phyloP scores from a whole-genome alignment of 2,113 vertebrate species.

The Python bivittatus region DNA sequence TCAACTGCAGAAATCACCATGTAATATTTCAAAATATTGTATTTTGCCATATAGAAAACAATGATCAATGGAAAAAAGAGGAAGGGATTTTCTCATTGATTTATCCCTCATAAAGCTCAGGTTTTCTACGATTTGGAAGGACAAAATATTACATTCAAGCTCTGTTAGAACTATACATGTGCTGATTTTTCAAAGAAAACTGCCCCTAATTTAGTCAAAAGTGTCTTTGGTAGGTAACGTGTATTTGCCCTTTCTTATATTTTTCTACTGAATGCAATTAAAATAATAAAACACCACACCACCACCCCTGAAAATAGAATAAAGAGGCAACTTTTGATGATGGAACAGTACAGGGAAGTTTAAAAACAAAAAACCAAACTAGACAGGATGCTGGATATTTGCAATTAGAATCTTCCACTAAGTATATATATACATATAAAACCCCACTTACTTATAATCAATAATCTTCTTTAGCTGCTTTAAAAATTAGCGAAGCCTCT shows the following conservation, averaged over 20 bases:
- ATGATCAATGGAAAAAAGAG: conserved; percentile 37
- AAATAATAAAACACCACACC: conserved; percentile 1
- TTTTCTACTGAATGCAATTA: conserved; percentile 45
- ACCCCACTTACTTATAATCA: neutral
- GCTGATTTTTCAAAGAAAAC: conserved; percentile 16
- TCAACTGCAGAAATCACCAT: conserved; percentile 45
- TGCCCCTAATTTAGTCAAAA: neutral
- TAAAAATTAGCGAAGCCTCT: neutral
- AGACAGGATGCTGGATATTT: neutral
- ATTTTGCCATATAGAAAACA: conserved; percentile 52
- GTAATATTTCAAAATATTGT: conserved; percentile 44
- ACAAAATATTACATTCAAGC: conserved; percentile 31
- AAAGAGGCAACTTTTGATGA: neutral
- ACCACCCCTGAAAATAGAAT: neutral
- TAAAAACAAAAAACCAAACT: neutral
- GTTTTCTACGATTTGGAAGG: neutral
- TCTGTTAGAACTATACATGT: conserved; percentile 50
- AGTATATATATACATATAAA: neutral
- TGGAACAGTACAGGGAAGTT: neutral
- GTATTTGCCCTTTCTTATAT: conserved; percentile 31
- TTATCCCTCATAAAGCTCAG: neutral
- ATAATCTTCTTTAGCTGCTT: neutral
- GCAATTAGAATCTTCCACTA: neutral
- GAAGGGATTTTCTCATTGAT: neutral
- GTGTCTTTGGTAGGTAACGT: conserved; percentile 56